These are phyloP conservation scores for Girardinus metallicus DNA, from an alignment of 2,797 vertebrate species.

Conservation along the genomic window DNA sequence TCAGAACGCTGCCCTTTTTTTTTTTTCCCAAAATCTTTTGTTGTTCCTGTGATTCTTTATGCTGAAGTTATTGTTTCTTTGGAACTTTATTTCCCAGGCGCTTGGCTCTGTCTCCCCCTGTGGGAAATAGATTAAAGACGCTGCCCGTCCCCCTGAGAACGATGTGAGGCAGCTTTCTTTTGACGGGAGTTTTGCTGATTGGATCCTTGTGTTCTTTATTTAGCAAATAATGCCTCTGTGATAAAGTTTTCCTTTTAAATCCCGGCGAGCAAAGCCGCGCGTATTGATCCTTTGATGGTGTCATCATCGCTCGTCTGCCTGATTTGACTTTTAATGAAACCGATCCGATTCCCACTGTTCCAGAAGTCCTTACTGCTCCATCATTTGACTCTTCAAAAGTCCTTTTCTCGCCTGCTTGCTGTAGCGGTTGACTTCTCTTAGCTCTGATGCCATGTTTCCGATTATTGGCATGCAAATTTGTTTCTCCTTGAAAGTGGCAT, in stretches of 20 bases:
- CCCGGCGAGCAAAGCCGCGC: neutral
- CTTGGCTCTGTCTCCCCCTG: neutral
- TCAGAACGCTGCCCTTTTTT: too few species aligned
- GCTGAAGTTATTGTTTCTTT: neutral
- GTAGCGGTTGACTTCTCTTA: conserved; percentile 7
- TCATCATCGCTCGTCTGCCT: conserved; percentile 12
- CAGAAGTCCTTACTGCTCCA: neutral
- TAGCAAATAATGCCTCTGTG: conserved; percentile 11
- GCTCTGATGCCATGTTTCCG: neutral
- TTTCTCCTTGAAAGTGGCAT: conserved; percentile 2
- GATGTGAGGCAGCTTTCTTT: conserved; percentile 10
- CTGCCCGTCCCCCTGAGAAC: conserved; percentile 14
- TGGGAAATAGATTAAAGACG: conserved; percentile 8
- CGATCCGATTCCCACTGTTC: conserved; percentile 11
- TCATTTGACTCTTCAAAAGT: conserved; percentile 7
- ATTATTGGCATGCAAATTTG: conserved; percentile 10
- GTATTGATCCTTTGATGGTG: conserved; percentile 15
- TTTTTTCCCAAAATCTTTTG: neutral
- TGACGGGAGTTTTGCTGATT: conserved; percentile 16
- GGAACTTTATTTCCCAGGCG: conserved; percentile 6
- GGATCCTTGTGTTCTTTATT: conserved; percentile 25
- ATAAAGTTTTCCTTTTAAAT: conserved; percentile 7
- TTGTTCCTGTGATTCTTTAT: neutral
- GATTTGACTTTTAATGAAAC: conserved; percentile 11
- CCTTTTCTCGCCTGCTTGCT: neutral